A percentile compares a stretch with the other conserved stretches of the same genome.
phyloP scores from a whole-genome alignment of 92 coral and sea anemone genomes.

The Isaurus tuberculatus region DNA sequence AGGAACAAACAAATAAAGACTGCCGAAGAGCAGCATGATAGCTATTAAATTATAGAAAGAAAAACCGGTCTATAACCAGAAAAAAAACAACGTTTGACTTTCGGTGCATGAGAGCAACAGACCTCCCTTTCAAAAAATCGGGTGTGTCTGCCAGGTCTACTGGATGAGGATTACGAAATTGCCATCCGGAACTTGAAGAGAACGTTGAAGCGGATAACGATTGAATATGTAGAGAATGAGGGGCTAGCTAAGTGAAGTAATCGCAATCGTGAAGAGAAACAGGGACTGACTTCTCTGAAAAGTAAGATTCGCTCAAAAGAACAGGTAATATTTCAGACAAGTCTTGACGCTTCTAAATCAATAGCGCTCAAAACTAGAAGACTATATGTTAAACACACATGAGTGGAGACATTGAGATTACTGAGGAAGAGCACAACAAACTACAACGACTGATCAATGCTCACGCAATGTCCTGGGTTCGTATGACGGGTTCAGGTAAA shows the following conservation, averaged over 20 bases:
- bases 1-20: not conserved
- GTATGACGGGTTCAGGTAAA: constrained; percentile 20
- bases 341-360: constrained; percentile 50
- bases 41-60: not conserved
- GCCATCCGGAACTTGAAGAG: constrained; percentile 20
- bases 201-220: not conserved
- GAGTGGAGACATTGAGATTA: not conserved
- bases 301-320: constrained; percentile 1
- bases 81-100: not conserved
- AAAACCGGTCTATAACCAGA: not conserved
- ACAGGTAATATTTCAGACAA: constrained; percentile 51
- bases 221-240: no score
- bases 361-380: constrained; percentile 48
- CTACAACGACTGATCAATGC: no score
- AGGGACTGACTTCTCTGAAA: constrained; percentile 45
- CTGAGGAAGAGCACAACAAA: constrained; percentile 32
- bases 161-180: constrained; percentile 18
- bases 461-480: constrained; percentile 1
- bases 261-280: constrained; percentile 14
- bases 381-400: constrained; percentile 37
- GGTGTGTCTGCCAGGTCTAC: not conserved
- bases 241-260: not conserved
- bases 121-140: no score
- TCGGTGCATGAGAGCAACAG: constrained; percentile 22
- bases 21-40: not conserved